Evolutionary conservation across 2,797 vertebrate genomes (phyloP).

Genomic region (Numenius phaeopus): DNA sequence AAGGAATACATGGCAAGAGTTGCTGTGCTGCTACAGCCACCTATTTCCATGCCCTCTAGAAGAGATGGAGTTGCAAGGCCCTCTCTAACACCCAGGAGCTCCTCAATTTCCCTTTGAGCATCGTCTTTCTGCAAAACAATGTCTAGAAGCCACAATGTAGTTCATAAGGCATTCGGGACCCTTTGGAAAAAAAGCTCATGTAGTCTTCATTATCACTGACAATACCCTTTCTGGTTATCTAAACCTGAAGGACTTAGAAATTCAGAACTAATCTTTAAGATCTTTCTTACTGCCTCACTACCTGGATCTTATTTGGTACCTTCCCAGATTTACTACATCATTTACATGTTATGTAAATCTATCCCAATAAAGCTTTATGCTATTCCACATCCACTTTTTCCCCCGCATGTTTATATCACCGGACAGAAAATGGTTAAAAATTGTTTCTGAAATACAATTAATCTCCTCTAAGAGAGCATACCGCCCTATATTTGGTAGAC

Average conservation of each 20-base stretch:
- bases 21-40: not conserved
- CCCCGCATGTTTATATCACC: not conserved
- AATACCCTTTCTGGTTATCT: not conserved
- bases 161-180: not conserved
- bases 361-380: not conserved
- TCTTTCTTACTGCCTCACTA: not conserved
- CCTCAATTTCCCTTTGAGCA: not conserved
- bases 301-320: not conserved
- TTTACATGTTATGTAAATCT: not conserved
- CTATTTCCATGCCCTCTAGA: not conserved
- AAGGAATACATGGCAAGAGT: rapidly evolving
- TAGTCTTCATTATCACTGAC: not conserved
- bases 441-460: not conserved
- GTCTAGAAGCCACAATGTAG: not conserved
- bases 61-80: not conserved
- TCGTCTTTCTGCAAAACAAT: not conserved
- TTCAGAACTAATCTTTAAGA: not conserved
- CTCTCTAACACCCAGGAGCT: not conserved
- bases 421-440: not conserved
- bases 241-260: not conserved
- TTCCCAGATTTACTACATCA: not conserved
- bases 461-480: not conserved
- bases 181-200: not conserved
- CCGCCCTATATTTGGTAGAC: not conserved
- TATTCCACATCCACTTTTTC: not conserved